These are phyloP conservation scores for Rhea americana DNA, from an alignment of 2,113 vertebrate genomes.

Conservation along the genomic window DNA sequence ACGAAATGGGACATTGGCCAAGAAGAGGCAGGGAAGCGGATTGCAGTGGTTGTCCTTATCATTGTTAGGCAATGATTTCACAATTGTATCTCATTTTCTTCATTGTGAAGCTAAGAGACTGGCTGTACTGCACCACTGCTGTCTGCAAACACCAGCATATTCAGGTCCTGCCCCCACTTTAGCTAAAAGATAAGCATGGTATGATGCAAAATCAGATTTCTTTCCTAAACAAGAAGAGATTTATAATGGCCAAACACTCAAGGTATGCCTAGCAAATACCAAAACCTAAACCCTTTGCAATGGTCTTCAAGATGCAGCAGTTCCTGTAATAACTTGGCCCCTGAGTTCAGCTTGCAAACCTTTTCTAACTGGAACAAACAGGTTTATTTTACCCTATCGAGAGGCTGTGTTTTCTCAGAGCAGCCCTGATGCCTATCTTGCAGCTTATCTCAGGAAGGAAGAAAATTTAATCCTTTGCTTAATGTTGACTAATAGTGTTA, in stretches of 20 bases:
- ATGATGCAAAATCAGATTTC: constrained; percentile 37
- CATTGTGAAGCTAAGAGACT: background rate
- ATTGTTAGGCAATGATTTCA: constrained; percentile 62
- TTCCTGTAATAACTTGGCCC: background rate
- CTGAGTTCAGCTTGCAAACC: background rate
- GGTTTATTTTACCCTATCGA: background rate
- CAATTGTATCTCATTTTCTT: constrained; percentile 28
- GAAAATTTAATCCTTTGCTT: background rate
- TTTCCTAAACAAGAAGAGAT: constrained; percentile 29
- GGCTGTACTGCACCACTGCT: constrained; percentile 10
- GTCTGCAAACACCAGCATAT: constrained; percentile 17
- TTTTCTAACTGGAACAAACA: constrained; percentile 12
- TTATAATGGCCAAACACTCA: background rate
- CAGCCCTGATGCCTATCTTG: background rate
- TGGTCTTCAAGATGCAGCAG: background rate
- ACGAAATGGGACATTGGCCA: constrained; percentile 1
- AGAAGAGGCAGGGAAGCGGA: constrained; percentile 13
- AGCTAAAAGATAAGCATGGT: constrained; percentile 27
- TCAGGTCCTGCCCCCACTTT: background rate
- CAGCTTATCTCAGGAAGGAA: background rate
- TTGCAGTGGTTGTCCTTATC: constrained; percentile 49
- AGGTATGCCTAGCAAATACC: constrained; percentile 23
- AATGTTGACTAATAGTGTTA: background rate
- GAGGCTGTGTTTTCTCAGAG: background rate
- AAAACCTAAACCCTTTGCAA: background rate